Evolutionary conservation across 2,113 vertebrate genomes (phyloP), one percentile per base, ranked within the genome.

Genomic region (Plotosus lineatus): DNA sequence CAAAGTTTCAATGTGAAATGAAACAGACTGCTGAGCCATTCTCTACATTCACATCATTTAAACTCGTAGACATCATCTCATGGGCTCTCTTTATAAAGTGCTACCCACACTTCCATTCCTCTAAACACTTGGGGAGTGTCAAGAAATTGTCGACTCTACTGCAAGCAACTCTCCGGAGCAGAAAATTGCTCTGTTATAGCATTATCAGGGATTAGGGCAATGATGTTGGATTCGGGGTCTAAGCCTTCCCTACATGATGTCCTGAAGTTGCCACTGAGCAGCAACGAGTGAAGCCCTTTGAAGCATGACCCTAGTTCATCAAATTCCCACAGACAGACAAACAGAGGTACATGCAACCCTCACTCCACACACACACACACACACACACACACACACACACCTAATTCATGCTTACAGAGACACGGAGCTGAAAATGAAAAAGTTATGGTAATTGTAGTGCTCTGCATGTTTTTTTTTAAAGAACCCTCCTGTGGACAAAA

Each of bases 131-230:
- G 89, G 69, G 86, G 87, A 89, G 88, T 87, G 90, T 90, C 91
- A 63, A 90, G 91, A 93, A 90, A 94, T 91, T 90, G 92, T 90
- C 89, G 90, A 90, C 89, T 92, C 89, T 89, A 91, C 83, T 91
- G 86, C 88, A 89, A 92, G 89, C 78, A 91, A 90, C 90, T 93
- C 91, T 92, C 88, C 93, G 87, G 87, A 91, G 91, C 90, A 91
- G 92, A 94, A 94, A 94, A 93, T 94, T 94, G 93, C 91, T 92
- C 91, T 83, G 92, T 92, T 93, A 91, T 82, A 88, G 90, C 90
- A 92, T 94, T 93, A 93, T 93, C 92, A 90, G 91, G 92, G 92
- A 93, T 94, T 94, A 94, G 78, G 88, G 89, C 91, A 91, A 92
- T 93, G 90, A 85, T 90, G 91, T 90, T 88, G 89, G 89, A 88